Base-by-base conservation (phyloP, 2,888 invertebrate genomes). In the Yponomeuta sedellus region DNA sequence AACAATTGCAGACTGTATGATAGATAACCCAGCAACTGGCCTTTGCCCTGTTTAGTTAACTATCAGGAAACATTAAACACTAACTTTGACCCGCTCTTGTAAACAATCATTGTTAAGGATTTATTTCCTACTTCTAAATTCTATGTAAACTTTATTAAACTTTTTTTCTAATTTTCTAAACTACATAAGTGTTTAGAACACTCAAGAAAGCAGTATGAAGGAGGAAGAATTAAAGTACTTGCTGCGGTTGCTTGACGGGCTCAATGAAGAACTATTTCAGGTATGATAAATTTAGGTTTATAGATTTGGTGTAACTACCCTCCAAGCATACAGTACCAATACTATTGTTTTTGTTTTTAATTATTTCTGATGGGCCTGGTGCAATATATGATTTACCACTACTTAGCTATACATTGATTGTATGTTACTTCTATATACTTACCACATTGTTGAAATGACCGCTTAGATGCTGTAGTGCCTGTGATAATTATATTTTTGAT, bases 221-320 rank as follows among this genome's bases (percentile, higher is more conserved):
- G 89, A 90, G 72, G 86, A 87, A 66, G 91, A 92, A 71, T 68
- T 91, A 8, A 85, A 86, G 71, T 92, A 92, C 69, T 77, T 86
- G 69, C 73, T 92, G 66, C 78, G 77, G 57, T 79, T 92, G 12
- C 80, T 89, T 68, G 89, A 91, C 72, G 74, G 83, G 68, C 76
- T 85, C 2, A 79, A 79, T 68, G 80, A 80, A 65, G 78, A 83
- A 68, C 73, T 86, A 69, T 84, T 80, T 77, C 82, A 88, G 72
- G 91, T 91, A 77, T 77, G 80, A 69, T 57, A 61, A 28, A 61
- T 44, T 57, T 67, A 28, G 73, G 25, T 25, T 1, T 44, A 58
- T 39, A 58, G 3, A 2, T 25, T 25, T 25, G 2, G n/a, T 40
- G 16, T 11, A 65, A 57, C 11, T 63, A 58, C 34, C 22, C 12